Evolutionary conservation across 2,797 vertebrate genomes (phyloP).

Genomic region (Myripristis murdjan): DNA sequence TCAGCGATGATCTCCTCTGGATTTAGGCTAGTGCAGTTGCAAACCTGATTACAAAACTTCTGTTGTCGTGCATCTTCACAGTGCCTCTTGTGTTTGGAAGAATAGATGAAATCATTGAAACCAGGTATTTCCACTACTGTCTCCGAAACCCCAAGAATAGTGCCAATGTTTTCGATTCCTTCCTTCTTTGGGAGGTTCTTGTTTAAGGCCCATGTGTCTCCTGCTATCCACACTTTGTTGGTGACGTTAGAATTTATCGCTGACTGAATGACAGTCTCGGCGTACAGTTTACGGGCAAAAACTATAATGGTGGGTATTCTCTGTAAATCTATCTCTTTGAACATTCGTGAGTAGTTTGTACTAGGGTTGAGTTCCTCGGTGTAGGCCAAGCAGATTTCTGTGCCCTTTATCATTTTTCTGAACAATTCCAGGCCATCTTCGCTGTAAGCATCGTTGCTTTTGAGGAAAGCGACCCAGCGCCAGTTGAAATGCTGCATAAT

Average conservation of each 20-base stretch:
- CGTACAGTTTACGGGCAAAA: conserved; percentile 62
- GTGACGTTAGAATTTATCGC: conserved; percentile 82
- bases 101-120: conserved; percentile 79
- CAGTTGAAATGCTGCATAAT: conserved; percentile 85
- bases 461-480: conserved; percentile 88
- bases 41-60: conserved; percentile 77
- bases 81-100: background rate
- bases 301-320: conserved; percentile 79
- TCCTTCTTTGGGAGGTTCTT: conserved; percentile 54
- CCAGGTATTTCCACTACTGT: conserved; percentile 65
- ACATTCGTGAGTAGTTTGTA: conserved; percentile 49
- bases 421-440: conserved; percentile 70
- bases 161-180: conserved; percentile 82
- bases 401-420: conserved; percentile 46
- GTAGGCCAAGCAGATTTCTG: conserved; percentile 84
- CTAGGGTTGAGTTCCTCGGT: conserved; percentile 58
- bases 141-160: conserved; percentile 84
- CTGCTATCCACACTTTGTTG: conserved; percentile 89
- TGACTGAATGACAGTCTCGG: conserved; percentile 74
- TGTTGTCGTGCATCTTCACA: conserved; percentile 7
- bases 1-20: conserved; percentile 17
- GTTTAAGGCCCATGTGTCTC: conserved; percentile 86
- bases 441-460: conserved; percentile 80
- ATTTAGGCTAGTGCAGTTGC: conserved; percentile 64
- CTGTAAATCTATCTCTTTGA: conserved; percentile 66